Percentiles rank a stretch among this genome's conserved stretches.
phyloP scores from a whole-genome alignment of 2,888 invertebrate species.

The Nudaria mundana region DNA sequence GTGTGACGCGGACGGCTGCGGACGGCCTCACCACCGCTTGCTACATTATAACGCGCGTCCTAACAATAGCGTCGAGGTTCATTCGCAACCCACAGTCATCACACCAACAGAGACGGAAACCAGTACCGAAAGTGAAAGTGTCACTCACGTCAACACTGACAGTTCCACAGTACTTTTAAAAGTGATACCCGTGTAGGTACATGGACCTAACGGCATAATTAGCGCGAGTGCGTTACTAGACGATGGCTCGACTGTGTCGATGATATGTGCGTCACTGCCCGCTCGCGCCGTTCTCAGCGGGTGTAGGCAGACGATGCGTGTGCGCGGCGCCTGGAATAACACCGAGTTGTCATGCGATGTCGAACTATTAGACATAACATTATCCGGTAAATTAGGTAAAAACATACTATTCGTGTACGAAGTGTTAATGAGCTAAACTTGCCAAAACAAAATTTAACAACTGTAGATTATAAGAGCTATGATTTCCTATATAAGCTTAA shows the following conservation, averaged over 20 bases:
- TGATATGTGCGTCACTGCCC: not conserved
- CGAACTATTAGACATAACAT: not conserved
- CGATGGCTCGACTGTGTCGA: not conserved
- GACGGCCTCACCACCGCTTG: slow-evolving; percentile 3
- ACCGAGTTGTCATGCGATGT: not conserved
- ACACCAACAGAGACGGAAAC: not conserved
- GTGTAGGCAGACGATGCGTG: slow-evolving; percentile 4
- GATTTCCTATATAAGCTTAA: not conserved
- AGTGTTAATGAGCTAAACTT: not conserved
- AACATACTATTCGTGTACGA: not conserved
- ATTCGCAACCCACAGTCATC: not conserved
- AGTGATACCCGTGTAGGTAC: not conserved
- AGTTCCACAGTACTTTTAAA: not conserved
- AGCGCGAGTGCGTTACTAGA: slow-evolving; percentile 4
- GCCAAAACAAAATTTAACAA: not conserved
- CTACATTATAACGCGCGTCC: slow-evolving; percentile 1
- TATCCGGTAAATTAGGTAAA: not conserved
- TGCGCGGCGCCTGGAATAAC: slow-evolving; percentile 7
- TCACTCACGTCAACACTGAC: not conserved
- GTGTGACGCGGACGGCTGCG: slow-evolving; percentile 19
- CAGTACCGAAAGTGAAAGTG: not conserved
- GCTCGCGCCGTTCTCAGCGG: slow-evolving; percentile 1
- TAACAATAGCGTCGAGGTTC: not conserved
- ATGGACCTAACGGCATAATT: slow-evolving; percentile 5
- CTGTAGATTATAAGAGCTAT: not conserved